A percentile compares a stretch with the other conserved stretches of the same genome.
Evolutionary conservation across 2,113 vertebrate species (phyloP).

Genomic region (Mionectes macconnelli): DNA sequence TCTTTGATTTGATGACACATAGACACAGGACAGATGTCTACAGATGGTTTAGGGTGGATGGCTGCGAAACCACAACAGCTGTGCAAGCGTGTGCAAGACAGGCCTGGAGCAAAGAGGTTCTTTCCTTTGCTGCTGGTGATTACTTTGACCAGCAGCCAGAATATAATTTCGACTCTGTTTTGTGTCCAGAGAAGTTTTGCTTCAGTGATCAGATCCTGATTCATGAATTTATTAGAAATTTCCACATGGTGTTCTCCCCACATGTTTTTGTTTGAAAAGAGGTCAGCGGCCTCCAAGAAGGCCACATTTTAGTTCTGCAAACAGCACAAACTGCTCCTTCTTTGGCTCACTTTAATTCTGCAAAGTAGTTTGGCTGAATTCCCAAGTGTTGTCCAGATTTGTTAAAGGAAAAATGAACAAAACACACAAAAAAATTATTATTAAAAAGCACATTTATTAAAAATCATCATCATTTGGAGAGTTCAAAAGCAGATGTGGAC

Average conservation of each 20-base stretch:
- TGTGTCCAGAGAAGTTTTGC: neutral
- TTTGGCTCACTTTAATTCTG: neutral
- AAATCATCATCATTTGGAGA: neutral
- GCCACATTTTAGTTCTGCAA: neutral
- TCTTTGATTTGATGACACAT: neutral
- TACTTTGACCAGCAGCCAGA: neutral
- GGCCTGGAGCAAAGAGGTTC: neutral
- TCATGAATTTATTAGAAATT: neutral
- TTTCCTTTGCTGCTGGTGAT: neutral
- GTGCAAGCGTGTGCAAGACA: rapidly evolving
- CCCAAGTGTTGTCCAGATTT: neutral
- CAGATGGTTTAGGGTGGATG: neutral
- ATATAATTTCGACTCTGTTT: neutral
- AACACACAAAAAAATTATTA: neutral
- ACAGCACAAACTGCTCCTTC: neutral
- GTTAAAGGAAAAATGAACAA: neutral
- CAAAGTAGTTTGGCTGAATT: neutral
- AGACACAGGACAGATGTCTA: neutral
- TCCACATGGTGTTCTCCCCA: neutral
- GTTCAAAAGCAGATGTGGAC: neutral
- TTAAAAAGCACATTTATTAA: neutral
- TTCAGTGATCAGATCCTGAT: neutral
- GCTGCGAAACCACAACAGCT: neutral
- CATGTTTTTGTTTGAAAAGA: neutral
- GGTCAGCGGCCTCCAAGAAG: neutral